These are phyloP conservation scores for Agelastica alni DNA, from an alignment of 2,888 invertebrate genomes.

Conservation along the genomic window DNA sequence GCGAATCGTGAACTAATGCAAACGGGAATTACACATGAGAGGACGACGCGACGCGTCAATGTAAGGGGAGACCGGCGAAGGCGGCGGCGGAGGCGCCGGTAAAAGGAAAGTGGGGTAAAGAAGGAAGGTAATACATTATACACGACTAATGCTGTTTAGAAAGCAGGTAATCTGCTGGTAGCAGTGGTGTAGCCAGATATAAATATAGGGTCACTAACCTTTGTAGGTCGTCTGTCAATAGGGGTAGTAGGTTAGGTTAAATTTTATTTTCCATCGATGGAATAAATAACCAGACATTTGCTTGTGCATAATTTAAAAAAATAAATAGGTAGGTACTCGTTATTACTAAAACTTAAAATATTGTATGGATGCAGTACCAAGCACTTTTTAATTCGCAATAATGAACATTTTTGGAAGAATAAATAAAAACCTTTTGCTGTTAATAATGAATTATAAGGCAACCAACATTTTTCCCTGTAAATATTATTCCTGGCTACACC, in stretches of 20 bases:
- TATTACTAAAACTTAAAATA: no score
- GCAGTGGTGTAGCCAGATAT: constrained; percentile 4
- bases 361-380: background rate
- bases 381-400: background rate
- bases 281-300: no score
- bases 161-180: constrained; percentile 39
- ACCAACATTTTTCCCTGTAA: no score
- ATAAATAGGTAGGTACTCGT: no score
- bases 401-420: no score
- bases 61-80: constrained; percentile 18
- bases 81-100: constrained; percentile 17
- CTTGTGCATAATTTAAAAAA: no score
- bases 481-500: constrained; percentile 5
- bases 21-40: constrained; percentile 31
- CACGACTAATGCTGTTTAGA: constrained; percentile 32
- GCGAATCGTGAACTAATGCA: constrained; percentile 12
- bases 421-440: no score
- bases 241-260: no score
- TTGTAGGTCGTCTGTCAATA: no score
- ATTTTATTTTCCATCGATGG: no score
- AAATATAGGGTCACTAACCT: no score
- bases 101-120: constrained; percentile 7
- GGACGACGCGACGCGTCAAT: constrained; percentile 25
- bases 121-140: constrained; percentile 12
- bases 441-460: no score